A percentile compares a stretch with the other conserved stretches of the same genome.
Conservation (phyloP, 2,113 vertebrate species). For the Sorex fumeus region DNA sequence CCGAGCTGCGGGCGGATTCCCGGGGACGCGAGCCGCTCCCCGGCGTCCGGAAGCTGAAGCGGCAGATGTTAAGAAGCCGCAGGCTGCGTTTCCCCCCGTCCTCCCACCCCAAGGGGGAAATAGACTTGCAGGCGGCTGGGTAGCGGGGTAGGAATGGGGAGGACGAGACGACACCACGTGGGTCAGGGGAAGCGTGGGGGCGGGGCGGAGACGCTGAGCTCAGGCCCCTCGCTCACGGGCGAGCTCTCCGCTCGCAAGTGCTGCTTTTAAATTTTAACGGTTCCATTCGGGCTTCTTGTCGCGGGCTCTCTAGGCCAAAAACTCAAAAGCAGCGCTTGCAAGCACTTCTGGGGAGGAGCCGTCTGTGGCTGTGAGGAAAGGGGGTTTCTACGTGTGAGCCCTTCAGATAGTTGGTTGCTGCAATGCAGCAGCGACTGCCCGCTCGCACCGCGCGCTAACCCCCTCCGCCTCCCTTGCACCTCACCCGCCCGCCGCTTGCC, state of each 20-base stretch:
- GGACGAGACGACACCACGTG: not conserved
- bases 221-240: not conserved
- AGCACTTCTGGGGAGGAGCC: too few species aligned
- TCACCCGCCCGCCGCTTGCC: too few species aligned
- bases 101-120: not conserved
- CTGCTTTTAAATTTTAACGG: not conserved
- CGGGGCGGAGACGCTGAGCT: not conserved
- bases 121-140: not conserved
- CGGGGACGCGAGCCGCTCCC: too few species aligned
- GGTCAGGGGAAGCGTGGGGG: not conserved
- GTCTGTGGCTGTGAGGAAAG: not conserved
- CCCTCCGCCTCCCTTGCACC: too few species aligned
- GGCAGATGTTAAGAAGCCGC: not conserved
- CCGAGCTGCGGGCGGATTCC: too few species aligned
- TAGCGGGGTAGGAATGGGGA: not conserved
- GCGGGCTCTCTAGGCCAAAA: not conserved
- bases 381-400: not conserved
- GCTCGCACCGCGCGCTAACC: not conserved
- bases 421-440: conserved; percentile 25
- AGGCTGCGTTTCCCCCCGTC: not conserved
- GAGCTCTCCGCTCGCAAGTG: not conserved
- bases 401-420: conserved; percentile 16
- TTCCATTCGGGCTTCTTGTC: not conserved
- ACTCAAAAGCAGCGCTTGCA: not conserved
- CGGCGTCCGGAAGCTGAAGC: too few species aligned